phyloP scores from a whole-genome alignment of 2,888 invertebrate genomes.

The Trypoxylon attenuatum region DNA sequence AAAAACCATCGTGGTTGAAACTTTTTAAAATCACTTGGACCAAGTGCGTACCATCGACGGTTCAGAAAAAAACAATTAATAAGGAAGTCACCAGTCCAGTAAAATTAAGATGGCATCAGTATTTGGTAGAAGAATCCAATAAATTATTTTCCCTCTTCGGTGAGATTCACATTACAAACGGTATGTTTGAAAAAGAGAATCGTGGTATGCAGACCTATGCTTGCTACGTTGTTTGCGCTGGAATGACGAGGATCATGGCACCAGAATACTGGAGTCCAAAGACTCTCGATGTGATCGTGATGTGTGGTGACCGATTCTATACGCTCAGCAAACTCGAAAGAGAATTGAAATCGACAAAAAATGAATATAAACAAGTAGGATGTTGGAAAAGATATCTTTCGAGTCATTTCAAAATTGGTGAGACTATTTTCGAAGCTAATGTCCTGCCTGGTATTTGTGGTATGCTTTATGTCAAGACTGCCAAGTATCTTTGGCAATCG shows the following conservation, averaged over 20 bases:
- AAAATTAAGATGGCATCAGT: constrained; percentile 78
- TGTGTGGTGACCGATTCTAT: constrained; percentile 66
- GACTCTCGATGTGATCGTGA: constrained; percentile 63
- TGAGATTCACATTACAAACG: constrained; percentile 79
- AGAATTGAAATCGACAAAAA: constrained; percentile 37
- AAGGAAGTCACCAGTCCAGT: background rate
- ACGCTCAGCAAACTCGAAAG: constrained; percentile 55
- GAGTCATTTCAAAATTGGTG: constrained; percentile 61
- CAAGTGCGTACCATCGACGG: constrained; percentile 26
- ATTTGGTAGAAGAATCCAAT: constrained; percentile 82
- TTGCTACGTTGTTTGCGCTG: constrained; percentile 77
- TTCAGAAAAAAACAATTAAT: constrained; percentile 17
- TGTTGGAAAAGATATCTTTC: constrained; percentile 49
- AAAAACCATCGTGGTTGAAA: constrained; percentile 60
- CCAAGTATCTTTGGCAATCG: constrained; percentile 54
- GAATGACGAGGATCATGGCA: constrained; percentile 65
- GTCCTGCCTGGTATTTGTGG: constrained; percentile 56
- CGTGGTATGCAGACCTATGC: constrained; percentile 81
- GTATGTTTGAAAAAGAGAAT: constrained; percentile 76
- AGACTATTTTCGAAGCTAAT: constrained; percentile 58
- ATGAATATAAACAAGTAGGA: constrained; percentile 27
- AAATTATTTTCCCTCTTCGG: constrained; percentile 84
- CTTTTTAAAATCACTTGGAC: constrained; percentile 57
- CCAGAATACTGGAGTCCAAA: constrained; percentile 68
- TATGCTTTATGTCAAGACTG: constrained; percentile 47